Base-by-base conservation (phyloP, 2,113 vertebrate species). In the Toxotes jaculatrix region DNA sequence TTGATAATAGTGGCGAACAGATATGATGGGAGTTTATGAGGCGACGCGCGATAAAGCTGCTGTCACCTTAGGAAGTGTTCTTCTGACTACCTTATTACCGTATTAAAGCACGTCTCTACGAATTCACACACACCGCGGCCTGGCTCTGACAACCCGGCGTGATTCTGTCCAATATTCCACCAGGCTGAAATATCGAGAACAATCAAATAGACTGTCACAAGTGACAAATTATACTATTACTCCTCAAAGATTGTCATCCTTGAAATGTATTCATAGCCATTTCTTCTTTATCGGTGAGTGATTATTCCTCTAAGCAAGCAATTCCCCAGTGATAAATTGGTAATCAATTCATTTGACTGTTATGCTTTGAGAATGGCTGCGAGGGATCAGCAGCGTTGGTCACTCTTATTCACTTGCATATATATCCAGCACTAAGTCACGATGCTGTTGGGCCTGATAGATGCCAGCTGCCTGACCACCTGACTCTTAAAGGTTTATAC, bases 181-280 rank as follows among this genome's bases (percentile, higher is more conserved):
- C 69, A 32, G 78, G 64, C 85, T 87, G 90, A 95, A 91, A 93
- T 93, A 94, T 85, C 43, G 84, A 79, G 89, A 93, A 93, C 93
- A 89, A 93, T 94, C 89, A 91, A 91, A 93, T 87, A 79, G 78
- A 88, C 86, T 92, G 93, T 93, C 92, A 93, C 77, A 88, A 79
- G 79, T 94, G 94, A 95, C 92, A 92, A 90, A 95, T 94, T 91
- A 93, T 86, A 94, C 92, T 92, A 94, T 95, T 94, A 94, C 88
- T 93, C 88, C 91, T 93, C 89, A 93, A 92, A 93, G 91, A 94
- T 91, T 91, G 87, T 93, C 93, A 93, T 93, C 82, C 89, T 88
- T 92, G 82, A 95, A 93, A 93, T 89, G 89, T 93, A 94, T 95
- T 94, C 91, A 91, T 91, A 93, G 93, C 89, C 89, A 91, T 93